A percentile compares a stretch with the other conserved stretches of the same genome.
These are phyloP conservation scores for Spilogale gracilis DNA, from an alignment of 2,113 vertebrate species.

Conservation along the genomic window DNA sequence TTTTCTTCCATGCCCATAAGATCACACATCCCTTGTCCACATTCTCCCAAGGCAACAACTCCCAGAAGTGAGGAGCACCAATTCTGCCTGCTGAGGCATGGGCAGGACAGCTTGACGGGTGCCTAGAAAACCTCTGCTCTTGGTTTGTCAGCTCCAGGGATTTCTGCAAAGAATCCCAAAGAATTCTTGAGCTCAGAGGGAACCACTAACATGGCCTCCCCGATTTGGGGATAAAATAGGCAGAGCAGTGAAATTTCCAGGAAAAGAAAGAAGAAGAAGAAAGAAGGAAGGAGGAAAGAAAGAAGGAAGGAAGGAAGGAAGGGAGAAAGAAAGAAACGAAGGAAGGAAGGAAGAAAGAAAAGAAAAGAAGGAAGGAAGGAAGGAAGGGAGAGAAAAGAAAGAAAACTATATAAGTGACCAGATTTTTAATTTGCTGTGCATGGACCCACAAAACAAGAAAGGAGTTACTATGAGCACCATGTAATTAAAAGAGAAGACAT, in stretches of 20 bases:
- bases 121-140: rapidly evolving
- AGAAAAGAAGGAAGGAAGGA: too few relatives aligned
- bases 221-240: background rate
- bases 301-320: too few relatives aligned
- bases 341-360: too few relatives aligned
- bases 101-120: background rate
- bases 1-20: background rate
- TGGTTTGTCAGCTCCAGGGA: background rate
- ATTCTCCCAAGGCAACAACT: background rate
- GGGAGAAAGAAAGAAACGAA: too few relatives aligned
- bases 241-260: background rate
- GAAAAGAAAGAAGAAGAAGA: too few relatives aligned
- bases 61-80: background rate
- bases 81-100: too few relatives aligned
- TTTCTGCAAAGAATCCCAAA: background rate
- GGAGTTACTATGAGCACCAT: rapidly evolving
- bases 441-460: background rate
- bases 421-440: background rate
- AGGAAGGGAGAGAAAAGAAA: background rate
- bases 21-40: background rate
- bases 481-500: background rate
- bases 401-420: background rate
- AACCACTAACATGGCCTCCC: background rate
- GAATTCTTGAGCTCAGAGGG: background rate
- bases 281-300: too few relatives aligned